phyloP scores from a whole-genome alignment of 2,797 vertebrate species.

The Anisognathus igniventris region DNA sequence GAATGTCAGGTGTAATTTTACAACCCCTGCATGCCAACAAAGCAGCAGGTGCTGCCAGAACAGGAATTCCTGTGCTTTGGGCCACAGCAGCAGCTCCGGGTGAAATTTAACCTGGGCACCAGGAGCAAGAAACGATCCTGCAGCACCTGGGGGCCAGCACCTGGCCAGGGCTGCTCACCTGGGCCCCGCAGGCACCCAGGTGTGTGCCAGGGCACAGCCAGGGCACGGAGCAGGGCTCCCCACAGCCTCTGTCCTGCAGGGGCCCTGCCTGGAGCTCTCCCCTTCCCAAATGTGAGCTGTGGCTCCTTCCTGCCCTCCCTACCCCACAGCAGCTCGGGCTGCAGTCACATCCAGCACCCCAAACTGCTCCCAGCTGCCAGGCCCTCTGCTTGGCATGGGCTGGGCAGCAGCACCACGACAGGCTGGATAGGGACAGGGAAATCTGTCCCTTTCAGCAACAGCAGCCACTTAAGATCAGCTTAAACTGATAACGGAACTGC shows the following conservation, averaged over 20 bases:
- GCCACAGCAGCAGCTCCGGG: background rate
- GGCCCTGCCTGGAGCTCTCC: no score
- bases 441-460: background rate
- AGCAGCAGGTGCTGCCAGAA: background rate
- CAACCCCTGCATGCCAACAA: background rate
- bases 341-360: rapidly evolving
- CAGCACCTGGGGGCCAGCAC: background rate
- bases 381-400: rapidly evolving
- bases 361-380: background rate
- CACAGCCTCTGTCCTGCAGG: background rate
- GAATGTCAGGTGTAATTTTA: background rate
- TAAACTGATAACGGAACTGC: background rate
- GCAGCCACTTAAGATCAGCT: background rate
- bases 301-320: background rate
- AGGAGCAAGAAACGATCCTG: background rate
- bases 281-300: no score
- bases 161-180: background rate
- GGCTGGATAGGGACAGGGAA: background rate
- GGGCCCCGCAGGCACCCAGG: background rate
- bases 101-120: background rate
- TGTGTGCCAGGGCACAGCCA: background rate
- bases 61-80: background rate
- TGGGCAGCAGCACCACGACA: background rate
- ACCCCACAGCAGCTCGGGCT: background rate
- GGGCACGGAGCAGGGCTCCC: rapidly evolving